A percentile compares a stretch with the other conserved stretches of the same genome.
Conservation (phyloP, 2,797 vertebrate genomes). For the Scomberomorus guttatus region DNA sequence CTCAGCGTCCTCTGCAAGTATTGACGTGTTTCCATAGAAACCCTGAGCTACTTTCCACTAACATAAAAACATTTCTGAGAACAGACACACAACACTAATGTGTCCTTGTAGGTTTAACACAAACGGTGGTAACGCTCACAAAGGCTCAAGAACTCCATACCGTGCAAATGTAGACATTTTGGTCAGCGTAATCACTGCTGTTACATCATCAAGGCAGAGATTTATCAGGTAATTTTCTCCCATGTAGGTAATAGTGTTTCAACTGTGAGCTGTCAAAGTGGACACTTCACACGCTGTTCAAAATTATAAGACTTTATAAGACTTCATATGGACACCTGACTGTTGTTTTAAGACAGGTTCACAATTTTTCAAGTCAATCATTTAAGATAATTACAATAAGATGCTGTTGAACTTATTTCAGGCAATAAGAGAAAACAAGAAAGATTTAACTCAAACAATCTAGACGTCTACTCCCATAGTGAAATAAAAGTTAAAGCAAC, state of each 20-base stretch:
- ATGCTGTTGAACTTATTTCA: no score
- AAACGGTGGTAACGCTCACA: slow-evolving; percentile 4
- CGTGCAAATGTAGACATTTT: background rate
- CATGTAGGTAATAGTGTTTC: background rate
- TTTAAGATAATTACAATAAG: no score
- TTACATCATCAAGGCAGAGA: background rate
- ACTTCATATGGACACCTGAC: no score
- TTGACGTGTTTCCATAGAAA: slow-evolving; percentile 69
- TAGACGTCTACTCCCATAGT: no score
- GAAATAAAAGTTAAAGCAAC: no score
- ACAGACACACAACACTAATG: slow-evolving; percentile 5
- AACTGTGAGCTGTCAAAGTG: background rate
- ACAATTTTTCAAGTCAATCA: no score
- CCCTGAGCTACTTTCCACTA: slow-evolving; percentile 33
- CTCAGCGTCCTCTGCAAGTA: slow-evolving; percentile 34
- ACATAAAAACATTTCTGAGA: slow-evolving; percentile 52
- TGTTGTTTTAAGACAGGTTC: no score
- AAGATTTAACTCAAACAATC: no score
- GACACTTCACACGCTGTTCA: background rate
- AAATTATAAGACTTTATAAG: background rate
- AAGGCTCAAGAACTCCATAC: slow-evolving; percentile 16
- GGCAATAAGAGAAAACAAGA: no score
- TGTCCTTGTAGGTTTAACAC: slow-evolving; percentile 14
- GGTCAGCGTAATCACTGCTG: background rate
- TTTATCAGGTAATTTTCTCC: background rate